phyloP scores from a whole-genome alignment of 92 coral and sea anemone genomes.

The Bergia sp. region DNA sequence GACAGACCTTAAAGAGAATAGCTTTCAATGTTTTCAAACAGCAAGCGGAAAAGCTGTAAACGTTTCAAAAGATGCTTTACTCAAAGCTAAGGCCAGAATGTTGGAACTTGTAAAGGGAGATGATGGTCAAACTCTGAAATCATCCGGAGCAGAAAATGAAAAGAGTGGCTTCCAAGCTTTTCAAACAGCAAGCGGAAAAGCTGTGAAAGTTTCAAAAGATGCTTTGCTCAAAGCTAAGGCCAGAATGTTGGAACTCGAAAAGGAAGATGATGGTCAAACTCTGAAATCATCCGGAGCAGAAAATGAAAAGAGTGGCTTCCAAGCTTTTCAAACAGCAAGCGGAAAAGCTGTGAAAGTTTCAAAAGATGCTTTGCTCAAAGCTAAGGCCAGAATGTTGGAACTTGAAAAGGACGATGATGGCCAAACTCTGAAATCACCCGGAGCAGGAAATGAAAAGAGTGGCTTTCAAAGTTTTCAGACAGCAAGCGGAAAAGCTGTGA shows the following conservation, averaged over 20 bases:
- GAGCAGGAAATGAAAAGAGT: neutral
- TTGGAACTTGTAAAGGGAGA: neutral
- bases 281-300: neutral
- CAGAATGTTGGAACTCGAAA: slow-evolving; percentile 4
- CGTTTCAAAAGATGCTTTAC: slow-evolving; percentile 12
- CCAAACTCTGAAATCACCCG: neutral
- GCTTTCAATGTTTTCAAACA: slow-evolving; percentile 3
- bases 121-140: neutral
- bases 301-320: neutral
- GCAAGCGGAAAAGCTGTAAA: slow-evolving; percentile 32
- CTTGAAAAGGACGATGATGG: slow-evolving; percentile 1
- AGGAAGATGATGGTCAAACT: neutral
- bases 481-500: slow-evolving; percentile 67
- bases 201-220: slow-evolving; percentile 52
- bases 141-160: neutral
- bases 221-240: slow-evolving; percentile 47
- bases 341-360: slow-evolving; percentile 13
- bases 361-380: neutral
- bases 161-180: slow-evolving; percentile 22
- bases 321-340: slow-evolving; percentile 12
- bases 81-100: slow-evolving; percentile 48
- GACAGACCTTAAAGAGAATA: neutral
- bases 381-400: slow-evolving; percentile 24
- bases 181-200: slow-evolving; percentile 60
- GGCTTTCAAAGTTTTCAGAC: slow-evolving; percentile 55